Evolutionary conservation across 2,113 vertebrate genomes (phyloP).

Genomic region (Lepus americanus): DNA sequence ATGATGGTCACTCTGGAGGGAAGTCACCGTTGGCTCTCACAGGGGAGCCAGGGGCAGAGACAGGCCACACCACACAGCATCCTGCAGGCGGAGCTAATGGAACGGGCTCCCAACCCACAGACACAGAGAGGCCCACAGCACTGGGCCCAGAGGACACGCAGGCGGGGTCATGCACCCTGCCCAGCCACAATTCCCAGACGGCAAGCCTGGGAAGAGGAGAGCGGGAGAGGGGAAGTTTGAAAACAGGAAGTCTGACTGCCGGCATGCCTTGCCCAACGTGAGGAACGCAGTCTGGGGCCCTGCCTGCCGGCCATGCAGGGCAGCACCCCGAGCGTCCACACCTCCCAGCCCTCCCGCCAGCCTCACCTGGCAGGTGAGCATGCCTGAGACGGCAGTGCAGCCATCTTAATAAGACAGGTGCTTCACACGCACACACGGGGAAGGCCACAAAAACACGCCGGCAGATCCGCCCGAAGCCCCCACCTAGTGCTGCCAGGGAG

Average conservation of each 20-base stretch:
- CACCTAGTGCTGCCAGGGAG: conserved; percentile 88
- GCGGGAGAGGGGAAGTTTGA: too few relatives aligned
- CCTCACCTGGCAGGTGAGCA: conserved; percentile 88
- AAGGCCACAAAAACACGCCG: conserved; percentile 88
- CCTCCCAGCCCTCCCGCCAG: conserved; percentile 81
- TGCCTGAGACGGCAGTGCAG: conserved; percentile 88
- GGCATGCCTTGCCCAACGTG: too few relatives aligned
- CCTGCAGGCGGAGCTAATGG: not conserved
- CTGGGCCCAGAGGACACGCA: not conserved
- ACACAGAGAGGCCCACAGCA: not conserved
- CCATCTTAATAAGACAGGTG: conserved; percentile 89
- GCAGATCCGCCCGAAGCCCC: conserved; percentile 91
- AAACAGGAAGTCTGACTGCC: too few relatives aligned
- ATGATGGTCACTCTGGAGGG: not conserved
- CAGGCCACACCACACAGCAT: not conserved
- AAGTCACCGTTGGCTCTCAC: rapidly evolving
- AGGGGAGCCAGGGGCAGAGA: not conserved
- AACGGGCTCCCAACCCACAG: not conserved
- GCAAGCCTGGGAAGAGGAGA: too few relatives aligned
- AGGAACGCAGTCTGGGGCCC: not conserved
- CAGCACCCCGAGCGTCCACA: not conserved
- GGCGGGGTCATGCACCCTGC: too few relatives aligned
- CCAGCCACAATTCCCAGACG: too few relatives aligned
- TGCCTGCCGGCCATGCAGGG: not conserved
- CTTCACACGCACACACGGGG: conserved; percentile 33